A percentile compares a stretch with the other conserved stretches of the same genome.
phyloP scores from a whole-genome alignment of 2,113 vertebrate genomes.

The Neomonachus schauinslandi region DNA sequence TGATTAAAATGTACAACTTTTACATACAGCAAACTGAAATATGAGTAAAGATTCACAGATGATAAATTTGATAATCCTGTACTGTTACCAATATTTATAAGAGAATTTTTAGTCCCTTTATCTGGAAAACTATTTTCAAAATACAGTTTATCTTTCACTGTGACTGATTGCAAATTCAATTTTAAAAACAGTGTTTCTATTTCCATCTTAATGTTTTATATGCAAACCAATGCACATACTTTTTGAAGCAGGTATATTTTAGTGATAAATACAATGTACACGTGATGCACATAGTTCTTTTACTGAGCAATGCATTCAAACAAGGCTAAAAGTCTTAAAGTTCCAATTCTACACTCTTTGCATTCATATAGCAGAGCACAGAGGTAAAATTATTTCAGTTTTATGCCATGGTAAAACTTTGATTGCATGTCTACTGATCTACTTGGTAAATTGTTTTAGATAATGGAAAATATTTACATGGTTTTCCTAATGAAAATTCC shows the following conservation, averaged over 20 bases:
- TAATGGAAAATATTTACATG: not conserved
- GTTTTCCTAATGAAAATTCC: constrained; percentile 32
- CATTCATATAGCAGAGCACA: not conserved
- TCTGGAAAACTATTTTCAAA: constrained; percentile 11
- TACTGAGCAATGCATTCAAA: not conserved
- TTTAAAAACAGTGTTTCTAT: not conserved
- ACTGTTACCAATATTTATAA: not conserved
- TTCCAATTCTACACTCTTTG: not conserved
- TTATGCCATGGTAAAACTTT: not conserved
- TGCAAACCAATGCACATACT: not conserved
- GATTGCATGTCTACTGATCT: not conserved
- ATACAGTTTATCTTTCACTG: not conserved
- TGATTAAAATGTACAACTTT: not conserved
- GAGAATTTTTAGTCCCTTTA: not conserved
- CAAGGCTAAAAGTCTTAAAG: not conserved
- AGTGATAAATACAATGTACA: not conserved
- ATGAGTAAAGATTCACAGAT: not conserved
- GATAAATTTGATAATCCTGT: not conserved
- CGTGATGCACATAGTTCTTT: not conserved
- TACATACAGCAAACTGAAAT: not conserved
- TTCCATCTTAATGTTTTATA: not conserved
- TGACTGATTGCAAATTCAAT: not conserved
- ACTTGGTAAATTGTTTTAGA: constrained; percentile 40
- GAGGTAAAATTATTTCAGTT: not conserved
- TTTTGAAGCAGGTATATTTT: not conserved